Evolutionary conservation across 2,797 vertebrate species (phyloP), one percentile per base, ranked within the genome.

Genomic region (Schizothorax lantsangensis): DNA sequence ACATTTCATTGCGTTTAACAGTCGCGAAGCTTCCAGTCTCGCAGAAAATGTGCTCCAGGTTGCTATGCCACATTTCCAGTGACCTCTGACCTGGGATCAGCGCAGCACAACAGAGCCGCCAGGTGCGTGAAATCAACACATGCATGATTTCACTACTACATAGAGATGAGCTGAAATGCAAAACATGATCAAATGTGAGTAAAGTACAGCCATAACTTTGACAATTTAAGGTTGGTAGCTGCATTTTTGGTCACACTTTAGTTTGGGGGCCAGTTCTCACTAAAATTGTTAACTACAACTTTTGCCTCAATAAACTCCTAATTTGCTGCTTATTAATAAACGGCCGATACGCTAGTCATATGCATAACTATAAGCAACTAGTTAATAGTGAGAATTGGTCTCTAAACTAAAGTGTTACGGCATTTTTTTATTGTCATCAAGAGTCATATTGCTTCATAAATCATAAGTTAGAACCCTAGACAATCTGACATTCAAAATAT

Each of bases 1-100:
- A 91, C 91, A 91, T 91, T 92, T 92, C 91, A 88, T 90, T 92
- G 89, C 87, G 84, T 92, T 92, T 93, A 94, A 93, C 91, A 93
- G 89, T 91, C 91, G 92, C 92, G 90, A 93, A 47, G 85, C 86
- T 64, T 89, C 87, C 82, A 81, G 89, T 91, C 71, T 14, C 45
- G 26, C 14, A 68, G 26, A 66, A 75, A 81, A 87, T 85, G 85
- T 79, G 30, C 83, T 89, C 69, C 66, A 87, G 84, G 87, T 66
- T 57, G 84, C 73, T 30, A 38, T 86, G 69, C 84, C 87, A 89
- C 88, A 91, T 64, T 88, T 82, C 88, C 68, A 43, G 69, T 75
- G 88, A 90, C 88, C 90, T 91, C 83, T 84, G 14, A 86, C 57
- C 86, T 77, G 88, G 68, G 38, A 23, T 6, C 0, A n/a, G 89